Evolutionary conservation across 2,888 invertebrate species (phyloP).

Genomic region (Koerneria pararmatus): DNA sequence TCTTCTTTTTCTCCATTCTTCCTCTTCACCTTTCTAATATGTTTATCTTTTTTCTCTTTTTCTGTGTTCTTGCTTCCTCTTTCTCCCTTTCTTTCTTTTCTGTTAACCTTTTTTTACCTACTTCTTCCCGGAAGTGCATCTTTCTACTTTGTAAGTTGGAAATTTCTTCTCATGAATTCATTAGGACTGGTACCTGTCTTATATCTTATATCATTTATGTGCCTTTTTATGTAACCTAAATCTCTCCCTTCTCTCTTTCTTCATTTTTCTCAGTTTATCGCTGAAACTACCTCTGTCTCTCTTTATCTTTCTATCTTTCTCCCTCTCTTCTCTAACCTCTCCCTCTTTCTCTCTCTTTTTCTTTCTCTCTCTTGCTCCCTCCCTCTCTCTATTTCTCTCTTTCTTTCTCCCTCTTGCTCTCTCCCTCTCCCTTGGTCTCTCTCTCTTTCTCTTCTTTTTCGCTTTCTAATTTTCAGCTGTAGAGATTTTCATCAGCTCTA

Average conservation of each 20-base stretch:
- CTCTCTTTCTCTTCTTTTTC: too few relatives aligned
- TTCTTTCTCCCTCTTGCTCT: neutral
- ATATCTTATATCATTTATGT: neutral
- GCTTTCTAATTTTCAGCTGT: too few relatives aligned
- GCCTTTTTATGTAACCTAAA: neutral
- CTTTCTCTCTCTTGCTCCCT: neutral
- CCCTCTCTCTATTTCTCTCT: too few relatives aligned
- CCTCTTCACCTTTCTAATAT: neutral
- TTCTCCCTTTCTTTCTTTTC: neutral
- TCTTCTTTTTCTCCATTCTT: neutral
- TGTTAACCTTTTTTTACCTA: neutral
- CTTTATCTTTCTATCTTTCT: neutral
- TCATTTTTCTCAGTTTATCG: conserved; percentile 1
- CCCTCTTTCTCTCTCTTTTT: neutral
- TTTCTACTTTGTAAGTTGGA: too few relatives aligned
- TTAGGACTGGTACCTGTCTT: neutral
- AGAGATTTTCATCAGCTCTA: too few relatives aligned
- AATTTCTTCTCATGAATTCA: neutral
- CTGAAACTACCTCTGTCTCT: neutral
- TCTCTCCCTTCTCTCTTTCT: neutral
- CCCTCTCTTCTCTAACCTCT: neutral
- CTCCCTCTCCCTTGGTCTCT: too few relatives aligned
- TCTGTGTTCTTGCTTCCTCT: conserved; percentile 1
- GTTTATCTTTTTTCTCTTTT: neutral
- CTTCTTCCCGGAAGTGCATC: neutral